Evolutionary conservation across 1,140 invertebrate species (phyloP), one percentile per base, ranked within the genome.

Genomic region (Drosophila lacteicornis): DNA sequence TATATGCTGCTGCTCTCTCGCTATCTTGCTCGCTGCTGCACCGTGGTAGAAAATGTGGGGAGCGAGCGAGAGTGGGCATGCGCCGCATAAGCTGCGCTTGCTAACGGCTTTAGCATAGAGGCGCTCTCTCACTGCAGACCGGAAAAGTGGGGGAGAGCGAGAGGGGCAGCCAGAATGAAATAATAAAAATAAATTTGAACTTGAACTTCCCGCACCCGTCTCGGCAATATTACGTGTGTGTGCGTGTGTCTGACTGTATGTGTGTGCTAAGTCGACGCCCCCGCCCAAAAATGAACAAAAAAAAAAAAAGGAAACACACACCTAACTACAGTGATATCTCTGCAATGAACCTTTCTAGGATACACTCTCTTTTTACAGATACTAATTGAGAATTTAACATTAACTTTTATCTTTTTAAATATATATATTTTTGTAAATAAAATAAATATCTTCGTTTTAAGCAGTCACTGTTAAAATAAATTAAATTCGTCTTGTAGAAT

Each of bases 151-250:
- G 38, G 38, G 38, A 68, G 60, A 66, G 59, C 53, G 13, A 47
- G 55, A 67, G 65, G 46, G 56, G 58, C 43, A 27, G 13, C 38
- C 67, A 71, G 51, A 71, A 49, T 58, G 38, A 81, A 87, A 78
- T 56, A 74, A 80, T 84, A 88, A 79, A 87, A 87, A 84, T 84
- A 78, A 78, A 87, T 87, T 88, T 87, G 84, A 87, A 87, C 84
- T 87, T 87, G 84, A 87, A 88, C 84, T 87, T 87, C 67, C 77
- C 76, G 70, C 77, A 67, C 83, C 80, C 77, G 50, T 61, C 61
- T 75, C 40, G 46, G 61, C 42, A 27, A n/a, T 30, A 57, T 58
- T 73, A 40, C 56, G 49, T 60, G 25, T 50, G 19, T 50, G 42
- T 51, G 40, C 40, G 50, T 70, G 60, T 49, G 57, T 40, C 33